Conservation (phyloP, 2,113 vertebrate species). For the Calcarius ornatus region DNA sequence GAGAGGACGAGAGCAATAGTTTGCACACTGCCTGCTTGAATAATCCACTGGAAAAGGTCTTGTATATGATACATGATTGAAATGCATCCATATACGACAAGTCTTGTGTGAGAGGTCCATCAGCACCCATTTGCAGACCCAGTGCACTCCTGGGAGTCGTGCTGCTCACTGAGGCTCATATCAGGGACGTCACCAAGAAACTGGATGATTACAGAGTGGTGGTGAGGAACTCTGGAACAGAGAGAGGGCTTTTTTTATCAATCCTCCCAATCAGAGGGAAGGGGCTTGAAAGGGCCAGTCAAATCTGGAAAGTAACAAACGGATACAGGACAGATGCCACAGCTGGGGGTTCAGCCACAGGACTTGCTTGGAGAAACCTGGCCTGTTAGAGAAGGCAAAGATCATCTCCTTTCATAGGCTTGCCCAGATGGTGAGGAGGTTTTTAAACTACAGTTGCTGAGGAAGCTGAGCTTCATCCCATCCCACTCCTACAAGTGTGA, state of each 20-base stretch:
- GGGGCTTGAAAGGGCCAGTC: background rate
- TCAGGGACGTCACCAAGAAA: background rate
- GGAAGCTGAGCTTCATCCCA: background rate
- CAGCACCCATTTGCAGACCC: background rate
- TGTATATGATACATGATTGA: fast-evolving
- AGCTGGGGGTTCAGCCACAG: fast-evolving
- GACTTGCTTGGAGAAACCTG: background rate
- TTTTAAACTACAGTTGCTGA: background rate
- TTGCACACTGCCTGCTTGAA: background rate
- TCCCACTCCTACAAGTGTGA: background rate
- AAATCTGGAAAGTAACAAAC: background rate
- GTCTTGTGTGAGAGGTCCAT: background rate
- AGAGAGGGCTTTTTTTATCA: background rate
- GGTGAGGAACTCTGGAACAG: fast-evolving
- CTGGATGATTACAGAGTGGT: background rate
- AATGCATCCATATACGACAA: background rate
- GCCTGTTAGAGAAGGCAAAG: background rate
- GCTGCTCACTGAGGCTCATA: background rate
- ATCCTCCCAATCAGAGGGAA: background rate
- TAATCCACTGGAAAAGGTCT: background rate
- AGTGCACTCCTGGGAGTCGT: no score
- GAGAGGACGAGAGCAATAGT: background rate
- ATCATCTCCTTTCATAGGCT: background rate
- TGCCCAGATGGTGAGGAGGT: background rate
- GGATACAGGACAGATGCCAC: background rate